phyloP scores from a whole-genome alignment of 1,140 invertebrate genomes.

The Trachymyrmex septentrionalis region DNA sequence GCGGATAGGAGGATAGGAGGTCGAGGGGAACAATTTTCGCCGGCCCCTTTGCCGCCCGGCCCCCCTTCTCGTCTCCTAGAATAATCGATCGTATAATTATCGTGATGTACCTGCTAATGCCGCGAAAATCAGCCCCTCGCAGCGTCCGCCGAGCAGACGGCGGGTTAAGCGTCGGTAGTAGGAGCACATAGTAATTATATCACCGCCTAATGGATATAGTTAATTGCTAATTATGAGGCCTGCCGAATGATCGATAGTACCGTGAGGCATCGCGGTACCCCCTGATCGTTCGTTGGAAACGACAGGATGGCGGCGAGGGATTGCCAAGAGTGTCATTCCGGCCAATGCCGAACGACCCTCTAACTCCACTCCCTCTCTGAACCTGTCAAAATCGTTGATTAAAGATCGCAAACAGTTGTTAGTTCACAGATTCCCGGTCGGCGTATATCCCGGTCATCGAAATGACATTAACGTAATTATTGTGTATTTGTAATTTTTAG shows the following conservation, averaged over 20 bases:
- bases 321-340: slow-evolving; percentile 84
- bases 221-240: slow-evolving; percentile 87
- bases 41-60: slow-evolving; percentile 48
- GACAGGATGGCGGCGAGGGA: slow-evolving; percentile 76
- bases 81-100: slow-evolving; percentile 84
- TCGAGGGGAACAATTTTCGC: slow-evolving; percentile 73
- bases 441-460: slow-evolving; percentile 3
- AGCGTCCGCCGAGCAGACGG: slow-evolving; percentile 79
- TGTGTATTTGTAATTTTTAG: neutral
- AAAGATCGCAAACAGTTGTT: slow-evolving; percentile 23
- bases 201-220: slow-evolving; percentile 87
- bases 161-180: slow-evolving; percentile 81
- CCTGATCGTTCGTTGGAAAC: slow-evolving; percentile 78
- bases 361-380: slow-evolving; percentile 39
- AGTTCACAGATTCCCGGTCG: slow-evolving; percentile 15
- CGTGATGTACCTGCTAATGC: slow-evolving; percentile 82
- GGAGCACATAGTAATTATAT: slow-evolving; percentile 86
- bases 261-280: slow-evolving; percentile 80
- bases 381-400: slow-evolving; percentile 68
- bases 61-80: slow-evolving; percentile 73
- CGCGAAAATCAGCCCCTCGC: slow-evolving; percentile 82
- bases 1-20: slow-evolving; percentile 10
- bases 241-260: slow-evolving; percentile 86
- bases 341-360: slow-evolving; percentile 58
- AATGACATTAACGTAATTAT: neutral